Conservation (phyloP, 1,140 invertebrate species). For the Aporrectodea caliginosa region DNA sequence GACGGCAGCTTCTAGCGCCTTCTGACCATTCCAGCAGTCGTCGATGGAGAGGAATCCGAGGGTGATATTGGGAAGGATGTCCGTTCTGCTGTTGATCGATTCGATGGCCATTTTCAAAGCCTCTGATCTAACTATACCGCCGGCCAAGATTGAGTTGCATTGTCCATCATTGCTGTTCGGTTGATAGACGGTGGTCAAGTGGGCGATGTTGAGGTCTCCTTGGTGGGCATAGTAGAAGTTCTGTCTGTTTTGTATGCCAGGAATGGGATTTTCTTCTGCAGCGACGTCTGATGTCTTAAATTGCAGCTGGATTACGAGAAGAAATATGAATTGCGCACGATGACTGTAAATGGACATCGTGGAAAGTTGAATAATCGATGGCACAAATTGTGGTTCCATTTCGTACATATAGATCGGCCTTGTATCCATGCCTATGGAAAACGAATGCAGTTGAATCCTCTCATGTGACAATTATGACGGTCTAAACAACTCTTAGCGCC, state of each 20-base stretch:
- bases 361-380: no score
- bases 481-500: no score
- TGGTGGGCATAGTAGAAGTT: background rate
- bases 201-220: background rate
- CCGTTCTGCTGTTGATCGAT: conserved; percentile 61
- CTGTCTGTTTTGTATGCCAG: background rate
- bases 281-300: no score
- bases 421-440: no score
- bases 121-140: background rate
- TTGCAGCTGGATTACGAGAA: no score
- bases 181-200: background rate
- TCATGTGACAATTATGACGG: no score
- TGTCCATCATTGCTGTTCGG: background rate
- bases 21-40: conserved; percentile 70
- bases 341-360: no score
- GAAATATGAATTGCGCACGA: no score
- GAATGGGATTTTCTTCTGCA: background rate
- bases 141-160: background rate
- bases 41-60: conserved; percentile 71
- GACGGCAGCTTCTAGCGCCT: conserved; percentile 62
- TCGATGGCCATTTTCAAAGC: background rate
- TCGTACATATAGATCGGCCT: no score
- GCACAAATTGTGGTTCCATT: no score
- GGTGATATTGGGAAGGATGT: conserved; percentile 60
- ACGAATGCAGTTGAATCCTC: no score